These are phyloP conservation scores for Zonotrichia leucophrys DNA, from an alignment of 2,113 vertebrate genomes.

Conservation along the genomic window DNA sequence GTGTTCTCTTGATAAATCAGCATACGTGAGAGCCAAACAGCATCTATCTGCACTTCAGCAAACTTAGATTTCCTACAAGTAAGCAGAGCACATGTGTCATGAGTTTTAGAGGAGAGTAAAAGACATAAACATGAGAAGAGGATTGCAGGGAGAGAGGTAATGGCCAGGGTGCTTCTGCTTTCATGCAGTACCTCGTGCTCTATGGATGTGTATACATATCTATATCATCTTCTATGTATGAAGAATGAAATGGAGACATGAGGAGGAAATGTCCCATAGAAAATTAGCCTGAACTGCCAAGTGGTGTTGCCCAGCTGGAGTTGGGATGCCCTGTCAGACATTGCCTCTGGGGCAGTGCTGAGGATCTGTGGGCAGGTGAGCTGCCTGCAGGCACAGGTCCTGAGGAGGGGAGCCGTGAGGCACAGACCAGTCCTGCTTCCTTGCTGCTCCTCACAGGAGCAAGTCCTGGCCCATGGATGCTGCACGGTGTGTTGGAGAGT, in stretches of 20 bases:
- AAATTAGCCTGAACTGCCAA: background rate
- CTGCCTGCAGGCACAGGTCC: rapidly evolving
- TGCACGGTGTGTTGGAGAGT: rapidly evolving
- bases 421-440: background rate
- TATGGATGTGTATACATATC: background rate
- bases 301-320: background rate
- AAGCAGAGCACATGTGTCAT: background rate
- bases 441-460: rapidly evolving
- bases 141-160: background rate
- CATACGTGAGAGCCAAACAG: background rate
- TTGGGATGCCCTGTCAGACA: background rate
- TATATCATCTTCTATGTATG: background rate
- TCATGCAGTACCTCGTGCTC: background rate
- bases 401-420: rapidly evolving
- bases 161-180: background rate
- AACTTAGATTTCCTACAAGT: background rate
- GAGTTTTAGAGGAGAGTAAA: background rate
- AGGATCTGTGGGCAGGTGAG: rapidly evolving
- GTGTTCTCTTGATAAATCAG: background rate
- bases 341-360: background rate
- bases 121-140: background rate
- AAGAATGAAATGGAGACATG: background rate
- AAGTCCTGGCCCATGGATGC: too few species aligned
- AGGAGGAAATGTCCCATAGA: background rate
- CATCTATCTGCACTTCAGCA: background rate